A percentile compares a stretch with the other conserved stretches of the same genome.
phyloP scores from a whole-genome alignment of 1,140 invertebrate genomes.

The Palaemon carinicauda region DNA sequence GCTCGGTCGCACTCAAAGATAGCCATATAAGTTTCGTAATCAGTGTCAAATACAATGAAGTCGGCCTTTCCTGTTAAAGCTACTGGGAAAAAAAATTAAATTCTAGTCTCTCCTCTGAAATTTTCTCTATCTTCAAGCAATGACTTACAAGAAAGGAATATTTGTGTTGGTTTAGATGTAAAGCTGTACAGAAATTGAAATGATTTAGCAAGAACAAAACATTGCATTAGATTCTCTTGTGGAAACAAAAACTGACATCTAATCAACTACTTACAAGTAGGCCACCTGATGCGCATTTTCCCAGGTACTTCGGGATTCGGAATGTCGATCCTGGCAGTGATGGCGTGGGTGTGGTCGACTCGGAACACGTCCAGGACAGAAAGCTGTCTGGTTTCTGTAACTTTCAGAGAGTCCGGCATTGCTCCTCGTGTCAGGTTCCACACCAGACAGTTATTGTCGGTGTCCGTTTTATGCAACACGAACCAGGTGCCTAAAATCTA shows the following conservation, averaged over 20 bases:
- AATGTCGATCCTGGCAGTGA: constrained; percentile 75
- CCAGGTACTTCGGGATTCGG: constrained; percentile 73
- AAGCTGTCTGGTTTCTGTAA: constrained; percentile 39
- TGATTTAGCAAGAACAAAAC: background rate
- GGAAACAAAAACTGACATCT: background rate
- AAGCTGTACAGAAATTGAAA: background rate
- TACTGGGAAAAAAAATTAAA: constrained; percentile 63
- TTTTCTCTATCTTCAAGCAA: too few relatives aligned
- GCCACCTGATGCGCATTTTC: constrained; percentile 79
- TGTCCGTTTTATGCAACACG: constrained; percentile 83
- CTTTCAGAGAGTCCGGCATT: background rate
- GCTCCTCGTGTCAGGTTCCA: constrained; percentile 76
- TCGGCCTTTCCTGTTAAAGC: constrained; percentile 78
- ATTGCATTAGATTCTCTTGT: background rate
- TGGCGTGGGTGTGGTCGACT: constrained; percentile 78
- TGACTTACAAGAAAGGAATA: too few relatives aligned
- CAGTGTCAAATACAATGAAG: constrained; percentile 78
- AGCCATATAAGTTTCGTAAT: constrained; percentile 78
- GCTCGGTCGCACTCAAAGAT: constrained; percentile 83
- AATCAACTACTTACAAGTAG: constrained; percentile 75
- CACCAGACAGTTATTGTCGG: constrained; percentile 78
- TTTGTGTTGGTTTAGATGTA: too few relatives aligned
- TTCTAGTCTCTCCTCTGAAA: too few relatives aligned
- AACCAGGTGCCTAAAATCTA: constrained; percentile 83
- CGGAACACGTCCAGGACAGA: constrained; percentile 62